Evolutionary conservation across 2,888 invertebrate genomes (phyloP), one percentile per base, ranked within the genome.

Genomic region (Calameuta filiformis): DNA sequence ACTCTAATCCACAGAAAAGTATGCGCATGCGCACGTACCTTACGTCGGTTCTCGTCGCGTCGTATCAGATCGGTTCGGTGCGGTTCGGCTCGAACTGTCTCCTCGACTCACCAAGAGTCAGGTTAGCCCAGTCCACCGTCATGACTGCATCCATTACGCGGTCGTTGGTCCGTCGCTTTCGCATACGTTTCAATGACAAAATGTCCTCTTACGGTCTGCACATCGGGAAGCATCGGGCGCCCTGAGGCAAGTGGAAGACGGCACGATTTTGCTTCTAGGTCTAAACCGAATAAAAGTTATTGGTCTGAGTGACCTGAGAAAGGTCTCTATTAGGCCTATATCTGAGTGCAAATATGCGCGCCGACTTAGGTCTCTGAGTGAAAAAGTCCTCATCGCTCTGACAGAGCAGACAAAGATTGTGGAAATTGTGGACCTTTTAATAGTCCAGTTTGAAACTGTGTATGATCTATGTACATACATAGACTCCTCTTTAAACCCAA

Each of bases 171-270:
- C 15, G 33, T 34, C 12, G 12, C 71, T 30, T 71, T 71, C 9
- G 71, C 71, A 31, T 71, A 71, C 15, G 9, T 71, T 71, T 71
- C 71, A 31, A 71, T 71, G 71, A 71, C 71, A 71, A 31, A 71
- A 31, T 71, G 71, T 34, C 11, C 9, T 56, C 23, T 6, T 56
- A 0, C 56, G 23, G 23, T 56, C 56, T 56, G 56, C 9, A 15
- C 9, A 56, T 15, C 9, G 9, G 23, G 23, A 40, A 15, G 15
- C 40, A 15, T 40, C 15, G 15, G 40, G 1, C 1, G 40, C 15
- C 15, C 6, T 40, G 0, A 40, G 40, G 15, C 40, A 6, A 15
- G 40, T 12, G 15, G 40, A 23, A 40, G 40, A 15, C 15, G 23
- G 6, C 6, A 40, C 6, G 6, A 9, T 9, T 56, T 23, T 56